These are phyloP conservation scores for Sciurus carolinensis DNA, from an alignment of 2,797 vertebrate genomes.

Conservation along the genomic window DNA sequence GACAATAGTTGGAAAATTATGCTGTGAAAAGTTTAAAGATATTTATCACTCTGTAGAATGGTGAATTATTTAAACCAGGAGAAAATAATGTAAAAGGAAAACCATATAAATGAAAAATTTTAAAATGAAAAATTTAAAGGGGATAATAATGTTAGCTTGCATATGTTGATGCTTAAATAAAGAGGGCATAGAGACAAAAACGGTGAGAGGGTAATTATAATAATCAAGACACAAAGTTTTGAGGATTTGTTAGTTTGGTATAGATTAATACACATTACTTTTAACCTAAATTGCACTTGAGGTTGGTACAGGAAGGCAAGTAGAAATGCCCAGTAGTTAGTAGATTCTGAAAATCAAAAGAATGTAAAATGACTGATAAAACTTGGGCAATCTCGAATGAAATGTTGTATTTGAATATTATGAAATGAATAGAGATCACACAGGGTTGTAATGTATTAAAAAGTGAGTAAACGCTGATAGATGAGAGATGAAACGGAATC, in stretches of 20 bases:
- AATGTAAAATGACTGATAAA: background rate
- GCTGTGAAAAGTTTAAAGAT: background rate
- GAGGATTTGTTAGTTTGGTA: background rate
- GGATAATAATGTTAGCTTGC: background rate
- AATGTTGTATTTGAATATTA: background rate
- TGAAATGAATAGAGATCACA: background rate
- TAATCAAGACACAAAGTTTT: background rate
- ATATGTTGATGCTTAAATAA: background rate
- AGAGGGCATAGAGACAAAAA: background rate
- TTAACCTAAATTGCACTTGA: background rate
- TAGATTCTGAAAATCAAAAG: background rate
- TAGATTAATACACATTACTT: background rate
- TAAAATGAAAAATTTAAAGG: background rate
- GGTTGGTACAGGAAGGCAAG: background rate
- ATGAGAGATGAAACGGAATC: accelerated
- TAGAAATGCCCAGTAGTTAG: background rate
- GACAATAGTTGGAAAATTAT: background rate
- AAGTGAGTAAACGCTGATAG: background rate
- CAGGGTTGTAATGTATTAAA: background rate
- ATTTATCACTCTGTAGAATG: background rate
- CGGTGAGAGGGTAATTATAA: background rate
- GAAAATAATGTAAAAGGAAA: background rate
- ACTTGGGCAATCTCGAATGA: background rate
- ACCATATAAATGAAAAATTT: background rate
- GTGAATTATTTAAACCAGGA: background rate